These are phyloP conservation scores for Ariopsis seemanni DNA, from an alignment of 2,113 vertebrate genomes.

Conservation along the genomic window DNA sequence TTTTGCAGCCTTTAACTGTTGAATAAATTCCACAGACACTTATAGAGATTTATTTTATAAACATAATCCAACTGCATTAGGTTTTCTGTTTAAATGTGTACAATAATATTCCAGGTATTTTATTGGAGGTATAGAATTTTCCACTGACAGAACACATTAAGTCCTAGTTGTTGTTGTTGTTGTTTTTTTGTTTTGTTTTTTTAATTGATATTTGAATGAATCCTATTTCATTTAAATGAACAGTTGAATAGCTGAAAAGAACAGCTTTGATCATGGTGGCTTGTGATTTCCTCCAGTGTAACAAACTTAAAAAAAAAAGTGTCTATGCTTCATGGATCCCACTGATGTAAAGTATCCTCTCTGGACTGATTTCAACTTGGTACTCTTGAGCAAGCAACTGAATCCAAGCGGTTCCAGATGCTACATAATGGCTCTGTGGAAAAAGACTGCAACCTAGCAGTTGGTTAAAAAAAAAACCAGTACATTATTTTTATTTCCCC, in stretches of 20 bases:
- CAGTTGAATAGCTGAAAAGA: background rate
- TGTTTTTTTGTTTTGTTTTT: background rate
- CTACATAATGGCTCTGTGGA: background rate
- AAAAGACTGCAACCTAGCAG: conserved; percentile 5
- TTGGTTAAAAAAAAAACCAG: conserved; percentile 2
- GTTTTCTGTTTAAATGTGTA: background rate
- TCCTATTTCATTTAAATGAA: background rate
- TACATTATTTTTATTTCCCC: conserved; percentile 17
- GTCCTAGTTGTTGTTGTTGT: background rate
- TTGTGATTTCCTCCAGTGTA: background rate
- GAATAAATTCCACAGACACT: background rate
- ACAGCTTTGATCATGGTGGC: too few species aligned
- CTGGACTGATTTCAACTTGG: background rate
- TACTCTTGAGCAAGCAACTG: background rate
- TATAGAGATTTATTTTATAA: background rate
- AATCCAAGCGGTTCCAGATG: conserved; percentile 12
- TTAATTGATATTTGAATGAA: background rate
- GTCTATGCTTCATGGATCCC: too few species aligned
- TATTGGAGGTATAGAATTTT: background rate
- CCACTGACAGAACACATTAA: background rate
- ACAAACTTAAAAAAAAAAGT: background rate
- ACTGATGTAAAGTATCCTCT: conserved; percentile 11
- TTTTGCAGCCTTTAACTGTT: background rate
- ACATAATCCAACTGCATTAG: background rate
- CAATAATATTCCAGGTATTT: background rate